Conservation (phyloP, 2,797 vertebrate genomes). For the Enteromius paludinosus region DNA sequence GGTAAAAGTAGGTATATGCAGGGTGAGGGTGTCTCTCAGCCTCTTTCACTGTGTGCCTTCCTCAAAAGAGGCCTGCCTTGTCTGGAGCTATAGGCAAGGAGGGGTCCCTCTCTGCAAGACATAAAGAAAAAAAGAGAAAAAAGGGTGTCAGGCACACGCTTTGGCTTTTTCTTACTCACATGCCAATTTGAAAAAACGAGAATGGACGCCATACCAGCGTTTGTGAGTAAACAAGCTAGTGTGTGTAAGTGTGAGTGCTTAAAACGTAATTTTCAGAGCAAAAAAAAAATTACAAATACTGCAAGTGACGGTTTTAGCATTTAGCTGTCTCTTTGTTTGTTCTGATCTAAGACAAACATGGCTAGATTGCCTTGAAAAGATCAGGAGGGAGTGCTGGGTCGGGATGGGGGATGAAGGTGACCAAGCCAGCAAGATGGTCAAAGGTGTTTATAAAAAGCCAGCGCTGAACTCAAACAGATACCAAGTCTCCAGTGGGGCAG, state of each 20-base stretch:
- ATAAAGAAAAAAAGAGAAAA: slow-evolving; percentile 77
- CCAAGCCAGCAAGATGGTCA: slow-evolving; percentile 69
- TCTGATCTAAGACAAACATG: slow-evolving; percentile 10
- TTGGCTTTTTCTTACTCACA: slow-evolving; percentile 65
- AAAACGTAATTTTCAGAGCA: slow-evolving; percentile 63
- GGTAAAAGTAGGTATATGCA: slow-evolving; percentile 74
- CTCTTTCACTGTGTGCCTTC: slow-evolving; percentile 75
- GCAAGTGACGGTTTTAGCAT: slow-evolving; percentile 51
- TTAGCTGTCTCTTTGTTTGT: background rate
- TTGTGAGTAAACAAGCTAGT: slow-evolving; percentile 40
- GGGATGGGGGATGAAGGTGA: slow-evolving; percentile 66
- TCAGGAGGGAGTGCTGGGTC: background rate
- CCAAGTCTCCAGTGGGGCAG: slow-evolving; percentile 66
- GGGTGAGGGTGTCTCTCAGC: slow-evolving; percentile 69
- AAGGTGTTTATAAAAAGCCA: slow-evolving; percentile 70
- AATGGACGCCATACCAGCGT: slow-evolving; percentile 16
- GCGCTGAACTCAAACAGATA: slow-evolving; percentile 50
- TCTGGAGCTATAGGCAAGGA: slow-evolving; percentile 80
- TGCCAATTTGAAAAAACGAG: slow-evolving; percentile 63
- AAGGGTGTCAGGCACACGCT: slow-evolving; percentile 74
- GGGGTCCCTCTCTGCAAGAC: slow-evolving; percentile 83
- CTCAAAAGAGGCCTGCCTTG: slow-evolving; percentile 81
- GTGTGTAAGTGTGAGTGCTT: slow-evolving; percentile 39
- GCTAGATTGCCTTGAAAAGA: slow-evolving; percentile 5
- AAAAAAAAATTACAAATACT: slow-evolving; percentile 60